Conservation (phyloP, 37 sponge, comb jelly and placozoan species). For the Hexactinellida sp. region DNA sequence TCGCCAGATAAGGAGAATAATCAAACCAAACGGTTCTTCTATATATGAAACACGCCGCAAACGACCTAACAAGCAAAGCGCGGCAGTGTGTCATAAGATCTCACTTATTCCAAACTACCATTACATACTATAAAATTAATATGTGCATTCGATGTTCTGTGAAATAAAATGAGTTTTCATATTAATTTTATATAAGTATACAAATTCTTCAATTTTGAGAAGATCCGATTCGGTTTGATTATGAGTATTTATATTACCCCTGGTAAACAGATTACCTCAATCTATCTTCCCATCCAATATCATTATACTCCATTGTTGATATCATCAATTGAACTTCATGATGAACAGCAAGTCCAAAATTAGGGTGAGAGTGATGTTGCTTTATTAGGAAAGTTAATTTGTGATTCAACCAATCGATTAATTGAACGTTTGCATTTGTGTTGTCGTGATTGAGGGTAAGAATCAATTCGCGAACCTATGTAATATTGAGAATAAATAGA, state of each 20-base stretch:
- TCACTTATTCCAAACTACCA: too few species aligned
- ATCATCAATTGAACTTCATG: not conserved
- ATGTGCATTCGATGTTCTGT: too few species aligned
- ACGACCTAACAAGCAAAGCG: too few species aligned
- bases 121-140: too few species aligned
- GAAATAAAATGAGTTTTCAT: not conserved
- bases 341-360: not conserved
- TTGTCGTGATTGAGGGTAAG: not conserved
- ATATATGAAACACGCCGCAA: too few species aligned
- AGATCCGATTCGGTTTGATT: too few species aligned
- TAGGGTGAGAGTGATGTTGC: not conserved
- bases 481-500: not conserved
- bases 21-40: too few species aligned
- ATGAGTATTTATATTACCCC: too few species aligned
- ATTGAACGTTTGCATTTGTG: not conserved
- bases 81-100: too few species aligned
- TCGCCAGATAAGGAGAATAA: too few species aligned
- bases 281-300: not conserved
- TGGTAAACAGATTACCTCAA: too few species aligned
- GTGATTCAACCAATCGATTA: not conserved
- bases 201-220: not conserved
- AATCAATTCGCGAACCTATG: not conserved
- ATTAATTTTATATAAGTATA: not conserved
- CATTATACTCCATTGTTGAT: not conserved
- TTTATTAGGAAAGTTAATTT: not conserved